phyloP scores from a whole-genome alignment of 2,797 vertebrate species.

The Syndactyla subalaris region DNA sequence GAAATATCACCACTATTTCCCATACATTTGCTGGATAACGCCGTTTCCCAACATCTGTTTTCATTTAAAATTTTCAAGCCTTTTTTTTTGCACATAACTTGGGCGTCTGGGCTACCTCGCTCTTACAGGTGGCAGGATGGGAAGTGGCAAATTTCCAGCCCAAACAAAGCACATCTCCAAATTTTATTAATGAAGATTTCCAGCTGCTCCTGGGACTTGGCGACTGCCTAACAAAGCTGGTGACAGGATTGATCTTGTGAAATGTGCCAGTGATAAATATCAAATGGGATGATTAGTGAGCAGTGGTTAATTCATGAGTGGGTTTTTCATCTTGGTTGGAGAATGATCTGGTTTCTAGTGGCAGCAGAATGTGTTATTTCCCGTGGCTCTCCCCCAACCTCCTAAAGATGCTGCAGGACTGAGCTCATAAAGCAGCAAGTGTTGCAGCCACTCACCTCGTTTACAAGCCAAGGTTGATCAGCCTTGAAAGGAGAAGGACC shows the following conservation, averaged over 20 bases:
- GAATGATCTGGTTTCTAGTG: constrained; percentile 31
- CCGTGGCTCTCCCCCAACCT: not conserved
- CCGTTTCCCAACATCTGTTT: constrained; percentile 64
- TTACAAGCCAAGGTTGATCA: not conserved
- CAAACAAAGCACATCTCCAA: constrained; percentile 73
- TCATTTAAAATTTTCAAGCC: constrained; percentile 34
- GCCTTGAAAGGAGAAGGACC: not conserved
- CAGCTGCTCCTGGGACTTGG: constrained; percentile 88
- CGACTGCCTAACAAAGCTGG: constrained; percentile 75
- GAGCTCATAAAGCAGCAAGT: not conserved
- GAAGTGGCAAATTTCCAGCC: constrained; percentile 78
- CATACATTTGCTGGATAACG: not conserved
- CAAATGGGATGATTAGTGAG: constrained; percentile 55
- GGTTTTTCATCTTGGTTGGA: constrained; percentile 18
- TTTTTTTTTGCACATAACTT: not conserved
- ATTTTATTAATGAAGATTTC: constrained; percentile 85
- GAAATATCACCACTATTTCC: constrained; percentile 39
- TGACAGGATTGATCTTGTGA: constrained; percentile 67
- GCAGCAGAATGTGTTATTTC: constrained; percentile 21
- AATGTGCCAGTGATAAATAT: constrained; percentile 59
- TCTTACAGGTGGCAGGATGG: constrained; percentile 74
- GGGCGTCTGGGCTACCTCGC: constrained; percentile 23
- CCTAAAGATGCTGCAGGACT: not conserved
- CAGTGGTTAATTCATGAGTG: constrained; percentile 57
- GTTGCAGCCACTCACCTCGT: not conserved